Percentiles rank a stretch among this genome's conserved stretches.
Conservation (phyloP, 2,113 vertebrate genomes). For the Mohoua ochrocephala region DNA sequence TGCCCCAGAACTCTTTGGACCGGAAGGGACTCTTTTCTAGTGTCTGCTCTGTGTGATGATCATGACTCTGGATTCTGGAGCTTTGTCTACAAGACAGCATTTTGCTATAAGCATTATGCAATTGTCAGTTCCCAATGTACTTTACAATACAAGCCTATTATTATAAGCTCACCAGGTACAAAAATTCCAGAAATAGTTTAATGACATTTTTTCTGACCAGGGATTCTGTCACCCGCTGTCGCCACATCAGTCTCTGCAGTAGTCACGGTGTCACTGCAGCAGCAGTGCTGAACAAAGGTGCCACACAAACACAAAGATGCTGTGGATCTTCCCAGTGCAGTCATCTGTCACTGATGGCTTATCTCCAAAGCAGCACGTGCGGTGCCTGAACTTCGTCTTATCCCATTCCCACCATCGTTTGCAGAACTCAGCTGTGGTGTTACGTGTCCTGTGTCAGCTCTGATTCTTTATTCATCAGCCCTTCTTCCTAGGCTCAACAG, state of each 20-base stretch:
- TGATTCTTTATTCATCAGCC: not conserved
- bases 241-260: not conserved
- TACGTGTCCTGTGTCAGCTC: constrained; percentile 15
- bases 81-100: not conserved
- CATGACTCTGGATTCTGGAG: not conserved
- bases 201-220: not conserved
- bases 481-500: not conserved
- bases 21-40: not conserved
- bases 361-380: constrained; percentile 20
- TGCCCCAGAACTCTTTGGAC: not conserved
- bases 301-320: not conserved
- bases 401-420: not conserved
- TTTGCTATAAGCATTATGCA: not conserved
- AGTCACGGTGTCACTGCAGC: not conserved
- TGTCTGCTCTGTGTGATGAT: not conserved
- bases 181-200: not conserved
- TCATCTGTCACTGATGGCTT: constrained; percentile 31
- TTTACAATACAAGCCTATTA: not conserved
- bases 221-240: not conserved
- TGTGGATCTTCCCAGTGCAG: not conserved
- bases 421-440: constrained; percentile 13
- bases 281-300: not conserved
- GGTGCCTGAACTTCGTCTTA: not conserved
- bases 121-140: not conserved
- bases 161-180: not conserved